These are phyloP conservation scores for Apis dorsata DNA, from an alignment of 1,140 invertebrate genomes.

Conservation along the genomic window DNA sequence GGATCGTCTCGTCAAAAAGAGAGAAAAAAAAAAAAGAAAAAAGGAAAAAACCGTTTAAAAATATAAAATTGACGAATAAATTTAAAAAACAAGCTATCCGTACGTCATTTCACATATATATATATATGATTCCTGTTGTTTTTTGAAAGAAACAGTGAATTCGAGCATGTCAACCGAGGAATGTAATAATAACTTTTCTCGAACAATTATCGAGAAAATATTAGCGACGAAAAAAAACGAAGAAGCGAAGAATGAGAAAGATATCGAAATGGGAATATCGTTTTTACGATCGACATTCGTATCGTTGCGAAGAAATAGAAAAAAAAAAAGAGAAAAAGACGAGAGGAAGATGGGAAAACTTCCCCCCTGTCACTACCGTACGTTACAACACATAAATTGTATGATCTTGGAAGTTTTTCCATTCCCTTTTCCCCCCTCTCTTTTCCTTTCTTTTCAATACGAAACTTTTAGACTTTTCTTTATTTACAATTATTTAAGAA, in stretches of 20 bases:
- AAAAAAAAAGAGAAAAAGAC: not conserved
- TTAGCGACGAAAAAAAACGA: constrained; percentile 20
- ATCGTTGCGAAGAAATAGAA: constrained; percentile 21
- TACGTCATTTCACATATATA: not conserved
- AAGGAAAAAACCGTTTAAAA: too few relatives aligned
- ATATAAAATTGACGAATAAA: not conserved
- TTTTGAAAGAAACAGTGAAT: not conserved
- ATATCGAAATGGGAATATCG: constrained; percentile 39
- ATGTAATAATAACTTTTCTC: constrained; percentile 56
- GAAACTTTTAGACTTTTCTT: constrained; percentile 45
- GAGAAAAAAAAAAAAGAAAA: too few relatives aligned
- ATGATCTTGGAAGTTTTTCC: constrained; percentile 37
- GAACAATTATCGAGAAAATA: constrained; percentile 44
- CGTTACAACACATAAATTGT: constrained; percentile 60
- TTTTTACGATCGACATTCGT: constrained; percentile 58
- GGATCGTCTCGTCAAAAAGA: not conserved
- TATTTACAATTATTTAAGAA: not conserved
- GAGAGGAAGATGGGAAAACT: constrained; percentile 32
- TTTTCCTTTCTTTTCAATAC: not conserved
- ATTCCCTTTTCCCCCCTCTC: not conserved
- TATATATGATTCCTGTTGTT: not conserved
- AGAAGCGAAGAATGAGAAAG: not conserved
- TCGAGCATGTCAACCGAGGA: not conserved
- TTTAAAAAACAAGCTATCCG: not conserved
- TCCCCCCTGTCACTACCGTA: constrained; percentile 49